phyloP scores from a whole-genome alignment of 2,888 invertebrate species.

The Archips crataeganus region DNA sequence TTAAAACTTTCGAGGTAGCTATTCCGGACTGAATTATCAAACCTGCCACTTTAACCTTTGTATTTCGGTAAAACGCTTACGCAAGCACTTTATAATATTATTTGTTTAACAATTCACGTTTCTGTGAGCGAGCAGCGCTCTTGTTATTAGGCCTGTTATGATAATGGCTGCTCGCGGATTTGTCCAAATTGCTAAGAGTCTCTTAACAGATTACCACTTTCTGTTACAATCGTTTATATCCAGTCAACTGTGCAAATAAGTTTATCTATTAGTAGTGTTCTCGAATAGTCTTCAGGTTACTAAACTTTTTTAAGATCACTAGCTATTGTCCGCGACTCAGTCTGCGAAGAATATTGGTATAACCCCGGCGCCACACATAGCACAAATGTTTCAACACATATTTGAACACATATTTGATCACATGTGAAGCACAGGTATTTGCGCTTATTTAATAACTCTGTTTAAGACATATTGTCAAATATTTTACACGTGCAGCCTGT shows the following conservation, averaged over 20 bases:
- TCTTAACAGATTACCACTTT: constrained; percentile 18
- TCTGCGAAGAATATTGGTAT: too few relatives aligned
- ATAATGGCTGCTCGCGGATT: constrained; percentile 18
- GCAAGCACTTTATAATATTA: constrained; percentile 17
- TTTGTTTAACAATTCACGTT: constrained; percentile 17
- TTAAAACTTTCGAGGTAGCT: too few relatives aligned
- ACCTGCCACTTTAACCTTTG: background rate
- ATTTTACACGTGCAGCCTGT: too few relatives aligned
- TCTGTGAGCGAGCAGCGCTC: constrained; percentile 3
- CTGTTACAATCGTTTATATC: background rate
- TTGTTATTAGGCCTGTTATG: constrained; percentile 13
- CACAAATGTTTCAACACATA: too few relatives aligned
- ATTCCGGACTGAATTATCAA: background rate
- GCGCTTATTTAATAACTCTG: too few relatives aligned
- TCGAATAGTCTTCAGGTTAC: background rate
- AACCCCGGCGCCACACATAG: too few relatives aligned
- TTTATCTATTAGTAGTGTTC: background rate
- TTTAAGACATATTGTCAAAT: too few relatives aligned
- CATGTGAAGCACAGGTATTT: too few relatives aligned
- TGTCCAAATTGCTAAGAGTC: constrained; percentile 17
- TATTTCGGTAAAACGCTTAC: constrained; percentile 8
- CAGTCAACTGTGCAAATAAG: constrained; percentile 3
- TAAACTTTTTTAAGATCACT: background rate
- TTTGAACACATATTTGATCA: too few relatives aligned
- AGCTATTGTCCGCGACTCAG: too few relatives aligned